phyloP scores from a whole-genome alignment of 2,113 vertebrate species.

The Podarcis raffonei region DNA sequence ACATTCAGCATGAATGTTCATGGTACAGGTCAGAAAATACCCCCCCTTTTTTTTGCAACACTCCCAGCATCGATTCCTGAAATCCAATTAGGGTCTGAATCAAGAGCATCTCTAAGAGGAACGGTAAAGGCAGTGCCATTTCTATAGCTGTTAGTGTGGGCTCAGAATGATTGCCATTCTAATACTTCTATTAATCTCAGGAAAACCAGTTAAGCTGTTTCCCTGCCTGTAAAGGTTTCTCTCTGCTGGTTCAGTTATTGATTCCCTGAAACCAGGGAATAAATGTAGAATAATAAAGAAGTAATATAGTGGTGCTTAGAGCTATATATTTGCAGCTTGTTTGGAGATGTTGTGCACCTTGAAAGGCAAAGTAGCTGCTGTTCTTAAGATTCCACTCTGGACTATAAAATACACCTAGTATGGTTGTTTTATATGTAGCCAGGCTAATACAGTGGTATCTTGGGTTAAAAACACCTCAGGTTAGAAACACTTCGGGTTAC shows the following conservation, averaged over 20 bases:
- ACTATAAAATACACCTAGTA: background rate
- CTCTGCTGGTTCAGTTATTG: background rate
- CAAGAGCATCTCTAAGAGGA: background rate
- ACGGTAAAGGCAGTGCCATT: background rate
- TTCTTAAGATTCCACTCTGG: background rate
- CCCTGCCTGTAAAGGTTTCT: background rate
- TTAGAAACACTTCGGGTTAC: too few species aligned
- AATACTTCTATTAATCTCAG: background rate
- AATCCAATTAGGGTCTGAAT: background rate
- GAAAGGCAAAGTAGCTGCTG: background rate
- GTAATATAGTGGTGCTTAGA: background rate
- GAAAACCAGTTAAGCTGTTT: background rate
- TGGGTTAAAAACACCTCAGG: too few species aligned
- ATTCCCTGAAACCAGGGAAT: background rate
- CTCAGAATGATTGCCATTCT: conserved; percentile 13
- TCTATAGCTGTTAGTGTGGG: background rate
- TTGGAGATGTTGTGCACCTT: background rate
- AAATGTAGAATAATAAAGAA: background rate
- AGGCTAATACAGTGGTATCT: background rate
- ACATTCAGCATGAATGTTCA: background rate
- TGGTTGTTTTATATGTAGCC: background rate
- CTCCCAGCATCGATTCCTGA: background rate
- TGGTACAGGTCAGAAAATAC: background rate
- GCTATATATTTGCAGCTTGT: background rate
- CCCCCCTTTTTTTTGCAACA: too few species aligned